Percentiles rank a stretch among this genome's conserved stretches.
Conservation (phyloP, 2,113 vertebrate species). For the Melospiza melodia region DNA sequence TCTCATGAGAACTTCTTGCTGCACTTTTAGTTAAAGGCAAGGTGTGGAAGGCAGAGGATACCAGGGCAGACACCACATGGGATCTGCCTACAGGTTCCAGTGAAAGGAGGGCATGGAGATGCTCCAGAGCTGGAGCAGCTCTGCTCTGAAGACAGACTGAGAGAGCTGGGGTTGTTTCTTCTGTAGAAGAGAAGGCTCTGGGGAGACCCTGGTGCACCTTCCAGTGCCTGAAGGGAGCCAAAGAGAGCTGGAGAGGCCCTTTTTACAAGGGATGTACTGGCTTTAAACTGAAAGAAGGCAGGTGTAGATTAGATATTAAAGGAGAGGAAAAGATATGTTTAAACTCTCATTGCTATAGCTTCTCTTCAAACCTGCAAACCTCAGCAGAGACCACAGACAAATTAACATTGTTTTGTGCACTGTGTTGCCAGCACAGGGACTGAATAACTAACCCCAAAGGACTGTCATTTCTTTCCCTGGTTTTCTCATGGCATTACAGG, state of each 20-base stretch:
- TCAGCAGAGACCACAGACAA: not conserved
- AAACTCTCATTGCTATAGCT: not conserved
- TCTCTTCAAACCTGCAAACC: not conserved
- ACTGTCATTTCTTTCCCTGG: not conserved
- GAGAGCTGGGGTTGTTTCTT: not conserved
- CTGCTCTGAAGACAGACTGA: not conserved
- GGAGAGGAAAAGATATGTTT: not conserved
- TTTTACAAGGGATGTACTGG: not conserved
- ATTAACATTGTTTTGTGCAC: not conserved
- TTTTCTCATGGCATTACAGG: not conserved
- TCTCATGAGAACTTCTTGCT: not conserved
- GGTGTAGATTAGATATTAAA: not conserved
- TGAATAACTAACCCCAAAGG: not conserved
- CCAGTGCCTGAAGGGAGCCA: not conserved
- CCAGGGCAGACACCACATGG: fast-evolving
- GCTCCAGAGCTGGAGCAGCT: not conserved
- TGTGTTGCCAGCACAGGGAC: not conserved
- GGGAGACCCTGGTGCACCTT: not conserved
- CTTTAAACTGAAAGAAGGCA: not conserved
- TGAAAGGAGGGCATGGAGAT: not conserved
- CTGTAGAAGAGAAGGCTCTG: not conserved
- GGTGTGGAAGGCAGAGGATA: not conserved
- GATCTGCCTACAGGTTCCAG: not conserved
- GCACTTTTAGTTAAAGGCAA: not conserved
- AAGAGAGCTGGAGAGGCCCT: not conserved